Base-by-base conservation (phyloP, 2,797 vertebrate genomes). In the Sebastes hubbsi region DNA sequence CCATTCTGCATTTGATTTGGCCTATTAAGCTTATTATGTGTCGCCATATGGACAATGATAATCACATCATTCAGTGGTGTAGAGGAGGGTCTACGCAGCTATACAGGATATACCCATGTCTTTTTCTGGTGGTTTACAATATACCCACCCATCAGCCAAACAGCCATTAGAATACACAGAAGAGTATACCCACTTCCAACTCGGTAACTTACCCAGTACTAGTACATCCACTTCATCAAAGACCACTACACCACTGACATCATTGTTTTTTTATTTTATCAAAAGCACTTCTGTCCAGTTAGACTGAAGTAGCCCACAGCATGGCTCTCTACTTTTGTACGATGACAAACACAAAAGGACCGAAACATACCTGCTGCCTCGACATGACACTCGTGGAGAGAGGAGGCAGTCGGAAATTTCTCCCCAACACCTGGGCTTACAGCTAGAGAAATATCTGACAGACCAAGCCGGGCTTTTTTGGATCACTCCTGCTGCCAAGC, bases 401-500 rank as follows among this genome's bases (percentile, higher is more conserved):
- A 80, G 29, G n/a, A 80, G 29, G n/a, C 67, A 69, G 62, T 82
- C 8, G 6, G 84, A 89, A 85, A 84, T 77, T 72, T 85, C 74
- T 87, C 84, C 82, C 18, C 18, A 81, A 73, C 86, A 87, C 85
- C 82, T 86, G 82, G 66, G 74, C 72, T 87, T 84, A 86, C 62
- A 90, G 71, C 81, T 55, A 64, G 55, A 90, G 83, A 90, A 89
- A 86, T 89, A 87, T 91, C 94, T 94, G 90, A 97, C 96, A 97
- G 96, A 97, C 96, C 95, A 95, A 87, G 96, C 93, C 93, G 88
- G 88, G 93, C 92, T 96, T 97, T 91, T 97, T 95, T 93, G 95
- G 95, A 96, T 97, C 96, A 96, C 97, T 97, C 96, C 96, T 96
- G 95, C 96, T 95, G 94, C 97, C 95, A 94, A 97, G 97, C 97